Evolutionary conservation across 2,888 invertebrate species (phyloP).

Genomic region (Flexamia atlantica): DNA sequence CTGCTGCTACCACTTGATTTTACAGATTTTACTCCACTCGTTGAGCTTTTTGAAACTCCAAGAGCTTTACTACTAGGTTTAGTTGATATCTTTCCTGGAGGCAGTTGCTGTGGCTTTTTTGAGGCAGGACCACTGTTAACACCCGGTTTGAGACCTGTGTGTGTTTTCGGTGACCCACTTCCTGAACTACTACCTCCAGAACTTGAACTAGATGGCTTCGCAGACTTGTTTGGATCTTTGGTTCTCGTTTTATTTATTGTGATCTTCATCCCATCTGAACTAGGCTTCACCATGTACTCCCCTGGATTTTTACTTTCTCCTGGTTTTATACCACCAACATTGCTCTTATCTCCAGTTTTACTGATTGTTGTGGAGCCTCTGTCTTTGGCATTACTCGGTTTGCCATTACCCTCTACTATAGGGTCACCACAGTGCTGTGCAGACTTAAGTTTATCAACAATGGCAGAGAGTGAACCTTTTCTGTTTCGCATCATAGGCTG

Average conservation of each 20-base stretch:
- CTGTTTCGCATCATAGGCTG: conserved; percentile 75
- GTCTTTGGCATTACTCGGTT: conserved; percentile 45
- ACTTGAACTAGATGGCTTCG: conserved; percentile 75
- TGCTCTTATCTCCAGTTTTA: conserved; percentile 66
- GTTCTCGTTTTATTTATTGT: conserved; percentile 93
- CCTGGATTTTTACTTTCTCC: conserved; percentile 76
- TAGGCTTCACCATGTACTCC: conserved; percentile 94
- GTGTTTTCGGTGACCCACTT: conserved; percentile 86
- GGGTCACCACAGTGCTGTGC: conserved; percentile 79
- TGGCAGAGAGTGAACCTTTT: conserved; percentile 88
- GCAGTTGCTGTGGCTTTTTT: conserved; percentile 80
- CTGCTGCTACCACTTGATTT: conserved; percentile 69
- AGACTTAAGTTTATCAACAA: conserved; percentile 91
- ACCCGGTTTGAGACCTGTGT: conserved; percentile 90
- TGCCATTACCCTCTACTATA: conserved; percentile 51
- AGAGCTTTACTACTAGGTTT: conserved; percentile 63
- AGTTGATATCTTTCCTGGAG: conserved; percentile 40
- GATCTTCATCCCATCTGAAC: conserved; percentile 93
- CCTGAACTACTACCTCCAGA: conserved; percentile 73
- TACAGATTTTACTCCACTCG: conserved; percentile 65
- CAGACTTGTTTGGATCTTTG: conserved; percentile 79
- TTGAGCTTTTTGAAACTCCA: conserved; percentile 58
- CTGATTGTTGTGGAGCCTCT: conserved; percentile 52
- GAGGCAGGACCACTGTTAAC: conserved; percentile 93
- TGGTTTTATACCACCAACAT: conserved; percentile 70